Conservation (phyloP, 2,113 vertebrate species). For the Oreocharis arfaki region DNA sequence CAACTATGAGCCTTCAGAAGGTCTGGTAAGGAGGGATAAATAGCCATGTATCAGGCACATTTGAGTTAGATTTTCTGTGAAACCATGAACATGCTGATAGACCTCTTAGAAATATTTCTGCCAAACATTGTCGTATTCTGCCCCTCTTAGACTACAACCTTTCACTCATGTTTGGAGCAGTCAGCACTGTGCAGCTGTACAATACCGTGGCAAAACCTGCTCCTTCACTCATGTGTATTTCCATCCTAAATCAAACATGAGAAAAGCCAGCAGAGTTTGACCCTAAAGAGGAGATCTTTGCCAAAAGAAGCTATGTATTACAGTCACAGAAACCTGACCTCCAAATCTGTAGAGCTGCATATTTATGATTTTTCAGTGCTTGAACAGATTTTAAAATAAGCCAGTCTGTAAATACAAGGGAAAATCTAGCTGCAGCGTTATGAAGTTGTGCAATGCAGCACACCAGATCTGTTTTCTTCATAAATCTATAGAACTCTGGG, state of each 20-base stretch:
- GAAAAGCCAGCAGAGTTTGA: not conserved
- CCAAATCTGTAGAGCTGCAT: not conserved
- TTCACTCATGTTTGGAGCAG: not conserved
- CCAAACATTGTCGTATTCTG: not conserved
- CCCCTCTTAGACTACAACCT: not conserved
- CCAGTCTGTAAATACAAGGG: not conserved
- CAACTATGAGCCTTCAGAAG: not conserved
- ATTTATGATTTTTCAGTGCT: constrained; percentile 15
- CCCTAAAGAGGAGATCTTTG: not conserved
- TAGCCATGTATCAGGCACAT: not conserved
- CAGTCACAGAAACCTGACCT: not conserved
- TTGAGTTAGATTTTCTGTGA: not conserved
- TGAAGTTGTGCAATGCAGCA: constrained; percentile 28
- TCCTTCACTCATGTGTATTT: not conserved
- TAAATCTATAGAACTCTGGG: not conserved
- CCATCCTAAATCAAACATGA: not conserved
- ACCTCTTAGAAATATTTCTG: not conserved
- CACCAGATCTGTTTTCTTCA: constrained; percentile 26
- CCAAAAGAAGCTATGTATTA: not conserved
- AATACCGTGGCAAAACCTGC: not conserved
- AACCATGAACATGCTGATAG: not conserved
- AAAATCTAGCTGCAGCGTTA: not conserved
- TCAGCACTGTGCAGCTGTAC: not conserved
- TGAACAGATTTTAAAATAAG: constrained; percentile 19
- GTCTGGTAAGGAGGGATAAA: not conserved